Evolutionary conservation across 2,888 invertebrate genomes (phyloP).

Genomic region (Campaea margaritaria): DNA sequence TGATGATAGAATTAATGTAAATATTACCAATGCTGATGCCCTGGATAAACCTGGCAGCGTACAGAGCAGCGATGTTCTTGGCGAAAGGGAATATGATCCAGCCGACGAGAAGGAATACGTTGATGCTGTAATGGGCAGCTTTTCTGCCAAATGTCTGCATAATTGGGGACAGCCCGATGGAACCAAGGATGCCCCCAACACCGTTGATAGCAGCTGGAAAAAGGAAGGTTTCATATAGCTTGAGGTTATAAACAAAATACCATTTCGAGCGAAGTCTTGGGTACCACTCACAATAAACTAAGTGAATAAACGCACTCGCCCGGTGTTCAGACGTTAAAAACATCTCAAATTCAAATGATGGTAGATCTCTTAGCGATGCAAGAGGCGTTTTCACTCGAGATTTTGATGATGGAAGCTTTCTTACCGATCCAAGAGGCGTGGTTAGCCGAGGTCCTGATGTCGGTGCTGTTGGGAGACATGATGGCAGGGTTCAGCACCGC

Average conservation of each 20-base stretch:
- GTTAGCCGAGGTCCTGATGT: constrained; percentile 49
- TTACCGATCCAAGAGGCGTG: constrained; percentile 63
- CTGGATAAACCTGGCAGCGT: constrained; percentile 51
- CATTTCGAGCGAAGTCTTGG: no score
- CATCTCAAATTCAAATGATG: not conserved
- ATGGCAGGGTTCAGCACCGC: constrained; percentile 53
- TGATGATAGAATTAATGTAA: constrained; percentile 47
- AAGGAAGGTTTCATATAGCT: no score
- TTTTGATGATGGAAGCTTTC: constrained; percentile 49
- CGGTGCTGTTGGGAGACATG: constrained; percentile 46
- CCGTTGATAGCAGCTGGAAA: constrained; percentile 54
- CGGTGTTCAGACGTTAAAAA: no score
- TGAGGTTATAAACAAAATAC: no score
- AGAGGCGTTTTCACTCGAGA: constrained; percentile 52
- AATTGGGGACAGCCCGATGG: constrained; percentile 49
- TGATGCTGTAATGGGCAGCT: constrained; percentile 41
- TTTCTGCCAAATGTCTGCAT: constrained; percentile 56
- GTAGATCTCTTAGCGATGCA: constrained; percentile 52
- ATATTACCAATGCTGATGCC: constrained; percentile 52
- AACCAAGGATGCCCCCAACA: constrained; percentile 51
- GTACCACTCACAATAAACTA: no score
- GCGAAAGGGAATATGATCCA: constrained; percentile 53
- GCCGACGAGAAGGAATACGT: constrained; percentile 41
- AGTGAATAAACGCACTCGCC: no score
- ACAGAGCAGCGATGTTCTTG: constrained; percentile 42